These are phyloP conservation scores for Micromesistius poutassou DNA, from an alignment of 2,797 vertebrate species.

Conservation along the genomic window DNA sequence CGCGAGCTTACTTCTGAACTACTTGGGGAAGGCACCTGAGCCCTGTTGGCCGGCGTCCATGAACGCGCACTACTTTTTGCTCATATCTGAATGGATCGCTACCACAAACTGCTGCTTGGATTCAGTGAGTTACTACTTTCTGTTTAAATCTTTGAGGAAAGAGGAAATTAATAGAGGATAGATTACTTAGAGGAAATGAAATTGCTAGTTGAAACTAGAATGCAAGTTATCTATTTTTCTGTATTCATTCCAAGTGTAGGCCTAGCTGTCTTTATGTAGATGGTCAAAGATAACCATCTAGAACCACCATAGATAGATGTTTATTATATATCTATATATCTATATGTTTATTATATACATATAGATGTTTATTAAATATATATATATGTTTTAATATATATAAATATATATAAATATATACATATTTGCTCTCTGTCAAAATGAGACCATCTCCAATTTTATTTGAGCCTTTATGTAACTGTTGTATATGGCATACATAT, in stretches of 20 bases:
- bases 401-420: too few relatives aligned
- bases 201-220: not conserved
- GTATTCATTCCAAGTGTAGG: not conserved
- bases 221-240: not conserved
- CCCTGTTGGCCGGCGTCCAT: rapidly evolving
- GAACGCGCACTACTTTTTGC: constrained; percentile 14
- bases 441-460: too few relatives aligned
- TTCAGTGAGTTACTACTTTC: constrained; percentile 78
- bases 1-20: constrained; percentile 47
- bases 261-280: not conserved
- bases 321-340: too few relatives aligned
- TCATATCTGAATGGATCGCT: constrained; percentile 64
- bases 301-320: too few relatives aligned
- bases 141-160: constrained; percentile 56
- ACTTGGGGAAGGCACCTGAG: rapidly evolving
- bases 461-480: too few relatives aligned
- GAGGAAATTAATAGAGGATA: too few relatives aligned
- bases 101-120: constrained; percentile 81
- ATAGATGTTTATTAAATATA: too few relatives aligned
- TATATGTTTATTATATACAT: too few relatives aligned
- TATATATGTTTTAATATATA: too few relatives aligned
- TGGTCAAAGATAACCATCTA: not conserved
- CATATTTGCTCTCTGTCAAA: too few relatives aligned
- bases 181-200: not conserved
- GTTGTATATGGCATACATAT: not conserved